Percentiles rank a stretch among this genome's conserved stretches.
These are phyloP conservation scores for Chrosomus eos DNA, from an alignment of 2,797 vertebrate genomes.

Conservation along the genomic window DNA sequence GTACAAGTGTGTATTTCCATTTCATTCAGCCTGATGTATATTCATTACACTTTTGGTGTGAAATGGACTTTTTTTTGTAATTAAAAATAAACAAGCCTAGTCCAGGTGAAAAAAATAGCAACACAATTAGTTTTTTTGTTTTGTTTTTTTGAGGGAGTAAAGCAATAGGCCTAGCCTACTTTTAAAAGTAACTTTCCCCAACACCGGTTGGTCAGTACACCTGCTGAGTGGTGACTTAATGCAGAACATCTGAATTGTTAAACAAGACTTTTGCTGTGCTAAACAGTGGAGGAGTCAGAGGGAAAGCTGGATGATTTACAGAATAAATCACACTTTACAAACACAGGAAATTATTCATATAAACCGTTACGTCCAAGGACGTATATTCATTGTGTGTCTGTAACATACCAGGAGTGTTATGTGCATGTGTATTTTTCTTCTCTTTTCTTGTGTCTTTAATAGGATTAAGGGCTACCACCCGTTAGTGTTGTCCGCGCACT, in stretches of 20 bases:
- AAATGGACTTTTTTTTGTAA: neutral
- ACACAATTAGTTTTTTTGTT: no score
- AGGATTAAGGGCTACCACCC: no score
- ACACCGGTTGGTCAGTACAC: neutral
- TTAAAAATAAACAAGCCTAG: neutral
- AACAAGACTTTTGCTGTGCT: neutral
- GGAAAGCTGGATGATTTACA: neutral
- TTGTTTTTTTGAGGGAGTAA: neutral
- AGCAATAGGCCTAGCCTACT: no score
- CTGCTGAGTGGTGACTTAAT: neutral
- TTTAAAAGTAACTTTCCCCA: neutral
- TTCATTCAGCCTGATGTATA: neutral
- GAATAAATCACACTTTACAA: neutral
- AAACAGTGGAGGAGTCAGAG: neutral
- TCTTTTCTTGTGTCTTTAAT: no score
- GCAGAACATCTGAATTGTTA: neutral
- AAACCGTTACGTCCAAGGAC: no score
- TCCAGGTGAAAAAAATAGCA: no score
- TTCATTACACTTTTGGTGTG: neutral
- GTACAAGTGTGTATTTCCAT: neutral
- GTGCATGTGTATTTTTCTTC: no score
- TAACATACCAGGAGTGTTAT: no score
- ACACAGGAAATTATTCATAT: no score
- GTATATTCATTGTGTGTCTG: no score
- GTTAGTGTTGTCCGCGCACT: no score